A percentile compares a stretch with the other conserved stretches of the same genome.
These are phyloP conservation scores for Brachypalpus laphriformis DNA, from an alignment of 2,888 invertebrate species.

Conservation along the genomic window DNA sequence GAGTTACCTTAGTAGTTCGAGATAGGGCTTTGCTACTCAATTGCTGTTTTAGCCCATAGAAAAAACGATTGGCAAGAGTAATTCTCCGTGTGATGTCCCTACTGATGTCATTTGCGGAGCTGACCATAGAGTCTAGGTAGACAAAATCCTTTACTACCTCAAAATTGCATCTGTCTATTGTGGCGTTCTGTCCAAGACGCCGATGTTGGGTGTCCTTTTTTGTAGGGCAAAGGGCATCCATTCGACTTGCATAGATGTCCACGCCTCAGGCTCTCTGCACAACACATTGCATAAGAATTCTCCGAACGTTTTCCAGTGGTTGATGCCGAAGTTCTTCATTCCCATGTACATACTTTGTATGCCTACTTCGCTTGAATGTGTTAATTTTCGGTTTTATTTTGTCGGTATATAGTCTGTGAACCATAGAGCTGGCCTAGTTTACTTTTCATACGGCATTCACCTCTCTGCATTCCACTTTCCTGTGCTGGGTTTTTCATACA, in stretches of 20 bases:
- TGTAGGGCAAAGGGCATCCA: no score
- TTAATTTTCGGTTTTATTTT: conserved; percentile 28
- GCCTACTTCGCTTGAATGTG: background rate
- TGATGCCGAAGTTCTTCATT: background rate
- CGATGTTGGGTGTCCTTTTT: no score
- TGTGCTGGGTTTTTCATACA: background rate
- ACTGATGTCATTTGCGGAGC: no score
- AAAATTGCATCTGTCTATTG: no score
- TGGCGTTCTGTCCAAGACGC: no score
- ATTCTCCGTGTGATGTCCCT: no score
- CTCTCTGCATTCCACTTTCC: background rate
- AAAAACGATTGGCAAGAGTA: no score
- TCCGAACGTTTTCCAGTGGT: background rate
- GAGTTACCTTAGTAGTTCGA: no score
- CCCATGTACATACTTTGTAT: background rate
- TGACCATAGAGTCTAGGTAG: no score
- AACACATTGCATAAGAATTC: background rate
- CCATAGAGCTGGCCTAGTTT: conserved; percentile 34
- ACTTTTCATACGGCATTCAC: background rate
- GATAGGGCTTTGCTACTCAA: no score
- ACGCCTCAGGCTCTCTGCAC: background rate
- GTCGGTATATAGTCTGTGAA: conserved; percentile 36
- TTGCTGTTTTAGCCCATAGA: no score
- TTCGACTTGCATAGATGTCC: background rate
- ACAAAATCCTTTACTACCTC: no score